A percentile compares a stretch with the other conserved stretches of the same genome.
Evolutionary conservation across 2,888 invertebrate species (phyloP).

Genomic region (Tenthredo livida): DNA sequence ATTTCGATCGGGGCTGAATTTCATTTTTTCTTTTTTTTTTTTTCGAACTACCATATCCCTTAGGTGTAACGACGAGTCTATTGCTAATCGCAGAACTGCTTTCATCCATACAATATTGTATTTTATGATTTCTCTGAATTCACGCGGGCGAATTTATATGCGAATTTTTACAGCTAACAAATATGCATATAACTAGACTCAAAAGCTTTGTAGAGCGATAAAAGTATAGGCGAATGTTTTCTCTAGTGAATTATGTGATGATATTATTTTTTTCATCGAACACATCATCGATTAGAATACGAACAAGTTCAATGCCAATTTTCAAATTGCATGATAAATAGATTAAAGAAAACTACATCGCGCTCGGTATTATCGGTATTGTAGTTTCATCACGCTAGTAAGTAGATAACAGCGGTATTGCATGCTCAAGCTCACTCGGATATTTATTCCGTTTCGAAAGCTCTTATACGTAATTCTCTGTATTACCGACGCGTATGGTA

Average conservation of each 20-base stretch:
- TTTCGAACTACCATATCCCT: not conserved
- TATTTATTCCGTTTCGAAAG: not conserved
- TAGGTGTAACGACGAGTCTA: too few species aligned
- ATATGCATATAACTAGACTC: too few species aligned
- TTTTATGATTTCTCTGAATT: not conserved
- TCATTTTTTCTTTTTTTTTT: not conserved
- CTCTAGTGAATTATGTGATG: not conserved
- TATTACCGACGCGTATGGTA: constrained; percentile 7
- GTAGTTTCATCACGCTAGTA: not conserved
- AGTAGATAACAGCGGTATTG: not conserved
- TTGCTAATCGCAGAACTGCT: too few species aligned
- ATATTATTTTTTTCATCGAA: not conserved
- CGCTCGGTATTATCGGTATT: not conserved
- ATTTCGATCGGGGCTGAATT: not conserved
- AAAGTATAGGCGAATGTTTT: not conserved
- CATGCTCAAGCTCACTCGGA: not conserved
- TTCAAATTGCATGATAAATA: not conserved
- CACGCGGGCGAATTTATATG: not conserved
- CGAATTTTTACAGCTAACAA: too few species aligned
- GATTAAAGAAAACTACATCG: not conserved
- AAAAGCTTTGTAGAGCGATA: not conserved
- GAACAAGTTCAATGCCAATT: not conserved
- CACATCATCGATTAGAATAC: not conserved
- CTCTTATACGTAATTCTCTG: not conserved
- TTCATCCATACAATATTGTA: too few species aligned